Evolutionary conservation across 1,140 invertebrate species (phyloP), one percentile per base, ranked within the genome.

Genomic region (Aphidius ervi): DNA sequence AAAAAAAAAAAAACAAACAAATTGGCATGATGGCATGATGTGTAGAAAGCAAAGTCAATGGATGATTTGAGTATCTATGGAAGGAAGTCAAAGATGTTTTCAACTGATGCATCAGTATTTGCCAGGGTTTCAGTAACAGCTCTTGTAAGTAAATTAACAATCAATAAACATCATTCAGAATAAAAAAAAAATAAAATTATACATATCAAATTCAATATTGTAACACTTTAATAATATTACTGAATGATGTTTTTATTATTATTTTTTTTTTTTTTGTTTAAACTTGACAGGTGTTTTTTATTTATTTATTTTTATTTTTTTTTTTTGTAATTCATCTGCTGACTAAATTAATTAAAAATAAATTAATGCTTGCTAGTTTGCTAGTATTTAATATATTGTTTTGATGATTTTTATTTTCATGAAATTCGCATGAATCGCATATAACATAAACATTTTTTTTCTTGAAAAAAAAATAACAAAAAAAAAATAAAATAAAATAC

Each of bases 91-190:
- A 73, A 73, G 65, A 78, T 81, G 64, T 72, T 71, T 65, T 60
- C 68, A 68, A 76, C 69, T 67, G 69, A 68, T 67, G 70, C 70
- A 57, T 73, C 74, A 66, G 74, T 83, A 65, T 82, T 82, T 70
- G 73, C 74, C 61, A 79, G 81, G 66, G 82, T 84, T 54, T 84
- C 81, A 69, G 83, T 84, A 66, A 81, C 81, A 74, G 78, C 81
- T 66, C 79, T 85, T 76, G 84, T 85, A 82, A 84, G 83, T 81
- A 73, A 61, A 56, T 65, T 64, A 57, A 57, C 9, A 47, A 1
- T 37, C 37, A 52, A 52, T 39, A 49, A 49, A 49, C 47, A 49
- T 7, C n/a, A 49, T 7, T 20, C n/a, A 54, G 9, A 54, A 45
- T 42, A 54, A 16, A 16, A 16, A 16, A 16, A 16, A 16, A 16